Conservation (phyloP, 2,113 vertebrate genomes). For the Camelus bactrianus region DNA sequence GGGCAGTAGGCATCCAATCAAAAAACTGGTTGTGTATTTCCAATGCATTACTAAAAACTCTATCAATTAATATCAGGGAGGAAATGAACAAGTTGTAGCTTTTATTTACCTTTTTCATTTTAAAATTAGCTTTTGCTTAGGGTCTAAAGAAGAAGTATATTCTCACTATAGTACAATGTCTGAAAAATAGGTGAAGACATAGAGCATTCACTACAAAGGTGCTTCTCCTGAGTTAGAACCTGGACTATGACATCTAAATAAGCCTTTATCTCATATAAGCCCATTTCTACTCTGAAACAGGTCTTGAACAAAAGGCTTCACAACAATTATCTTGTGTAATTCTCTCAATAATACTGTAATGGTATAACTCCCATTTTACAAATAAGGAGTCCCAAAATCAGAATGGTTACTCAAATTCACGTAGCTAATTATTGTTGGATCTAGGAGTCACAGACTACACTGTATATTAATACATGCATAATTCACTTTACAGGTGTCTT, state of each 20-base stretch:
- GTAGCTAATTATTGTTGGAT: background rate
- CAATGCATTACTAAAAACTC: background rate
- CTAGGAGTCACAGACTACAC: background rate
- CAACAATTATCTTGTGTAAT: background rate
- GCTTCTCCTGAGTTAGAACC: background rate
- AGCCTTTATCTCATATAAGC: background rate
- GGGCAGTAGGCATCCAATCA: background rate
- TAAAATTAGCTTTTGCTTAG: background rate
- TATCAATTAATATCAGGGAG: background rate
- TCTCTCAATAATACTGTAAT: background rate
- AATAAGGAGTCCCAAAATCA: background rate
- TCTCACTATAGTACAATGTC: background rate
- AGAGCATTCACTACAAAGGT: background rate
- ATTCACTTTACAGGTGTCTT: conserved; percentile 3
- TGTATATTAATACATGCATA: background rate
- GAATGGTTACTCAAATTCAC: background rate
- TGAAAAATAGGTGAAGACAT: background rate
- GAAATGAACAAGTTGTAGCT: background rate
- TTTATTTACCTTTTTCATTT: background rate
- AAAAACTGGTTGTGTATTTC: background rate
- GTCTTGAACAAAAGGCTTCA: background rate
- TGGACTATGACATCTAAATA: background rate
- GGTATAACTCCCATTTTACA: background rate
- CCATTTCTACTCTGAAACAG: background rate
- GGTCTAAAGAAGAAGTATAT: background rate